These are phyloP conservation scores for Tupiocoris notatus DNA, from an alignment of 2,888 invertebrate genomes.

Conservation along the genomic window DNA sequence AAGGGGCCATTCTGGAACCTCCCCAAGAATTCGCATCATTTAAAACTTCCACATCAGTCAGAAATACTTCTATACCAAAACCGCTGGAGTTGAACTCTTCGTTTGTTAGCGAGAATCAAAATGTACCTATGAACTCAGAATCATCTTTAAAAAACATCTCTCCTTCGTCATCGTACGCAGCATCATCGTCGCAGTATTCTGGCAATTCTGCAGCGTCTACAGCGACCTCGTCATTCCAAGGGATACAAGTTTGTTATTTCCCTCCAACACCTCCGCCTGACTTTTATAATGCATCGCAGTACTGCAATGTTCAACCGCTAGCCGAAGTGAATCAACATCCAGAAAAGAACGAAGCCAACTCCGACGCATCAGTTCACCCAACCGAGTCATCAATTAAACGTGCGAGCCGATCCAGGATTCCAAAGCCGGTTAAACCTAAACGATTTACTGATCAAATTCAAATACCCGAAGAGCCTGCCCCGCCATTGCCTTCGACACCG, in stretches of 20 bases:
- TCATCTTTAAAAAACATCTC: neutral
- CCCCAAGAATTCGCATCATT: neutral
- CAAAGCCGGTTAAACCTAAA: neutral
- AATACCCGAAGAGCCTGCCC: constrained; percentile 1
- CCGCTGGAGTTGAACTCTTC: neutral
- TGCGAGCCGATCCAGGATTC: constrained; percentile 4
- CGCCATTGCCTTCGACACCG: neutral
- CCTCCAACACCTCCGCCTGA: constrained; percentile 1
- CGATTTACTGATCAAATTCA: neutral
- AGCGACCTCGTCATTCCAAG: constrained; percentile 12
- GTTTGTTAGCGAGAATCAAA: too few species aligned
- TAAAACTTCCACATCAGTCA: neutral
- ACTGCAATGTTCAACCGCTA: neutral
- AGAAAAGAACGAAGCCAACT: neutral
- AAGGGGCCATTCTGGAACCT: neutral
- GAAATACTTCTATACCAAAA: neutral
- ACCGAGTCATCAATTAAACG: too few species aligned
- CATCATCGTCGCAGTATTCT: neutral
- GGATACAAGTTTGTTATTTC: constrained; percentile 13
- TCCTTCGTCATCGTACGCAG: neutral
- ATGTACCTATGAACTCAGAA: too few species aligned
- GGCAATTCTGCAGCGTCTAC: constrained; percentile 6
- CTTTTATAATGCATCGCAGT: neutral
- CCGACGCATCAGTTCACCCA: neutral
- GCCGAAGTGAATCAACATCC: neutral